These are phyloP conservation scores for Xestia xanthographa DNA, from an alignment of 2,888 invertebrate genomes.

Conservation along the genomic window DNA sequence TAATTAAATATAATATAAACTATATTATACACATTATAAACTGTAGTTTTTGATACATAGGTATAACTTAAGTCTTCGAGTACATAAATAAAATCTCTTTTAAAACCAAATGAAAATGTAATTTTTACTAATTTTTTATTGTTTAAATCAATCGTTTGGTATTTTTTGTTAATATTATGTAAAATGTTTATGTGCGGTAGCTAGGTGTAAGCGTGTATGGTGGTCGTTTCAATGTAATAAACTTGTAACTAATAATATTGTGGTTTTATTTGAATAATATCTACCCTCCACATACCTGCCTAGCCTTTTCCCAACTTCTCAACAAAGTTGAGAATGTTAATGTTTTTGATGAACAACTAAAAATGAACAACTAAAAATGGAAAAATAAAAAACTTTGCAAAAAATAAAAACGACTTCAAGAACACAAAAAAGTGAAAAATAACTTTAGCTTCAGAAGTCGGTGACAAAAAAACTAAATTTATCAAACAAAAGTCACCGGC, in stretches of 20 bases:
- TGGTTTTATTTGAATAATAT: constrained; percentile 52
- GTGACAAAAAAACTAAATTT: too few relatives aligned
- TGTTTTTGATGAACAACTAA: too few relatives aligned
- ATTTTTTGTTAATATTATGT: constrained; percentile 67
- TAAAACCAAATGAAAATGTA: constrained; percentile 64
- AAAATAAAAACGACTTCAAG: too few relatives aligned
- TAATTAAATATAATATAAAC: constrained; percentile 54
- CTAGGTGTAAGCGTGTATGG: constrained; percentile 56
- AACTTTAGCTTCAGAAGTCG: too few relatives aligned
- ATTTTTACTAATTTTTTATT: constrained; percentile 63
- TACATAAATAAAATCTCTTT: constrained; percentile 64
- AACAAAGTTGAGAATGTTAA: too few relatives aligned
- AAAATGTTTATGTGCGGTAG: constrained; percentile 64
- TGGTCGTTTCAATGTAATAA: constrained; percentile 62
- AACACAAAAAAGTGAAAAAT: too few relatives aligned
- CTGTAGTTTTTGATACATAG: constrained; percentile 70
- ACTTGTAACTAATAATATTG: constrained; percentile 64
- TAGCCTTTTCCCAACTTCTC: neutral
- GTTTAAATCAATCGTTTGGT: constrained; percentile 60
- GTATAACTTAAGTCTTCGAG: constrained; percentile 54
- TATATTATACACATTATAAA: constrained; percentile 52
- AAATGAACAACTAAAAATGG: too few relatives aligned
- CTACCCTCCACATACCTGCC: neutral
- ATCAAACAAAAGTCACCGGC: too few relatives aligned
- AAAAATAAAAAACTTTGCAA: too few relatives aligned